These are phyloP conservation scores for Aphelocoma californica DNA, from an alignment of 2,797 vertebrate species.

Conservation along the genomic window DNA sequence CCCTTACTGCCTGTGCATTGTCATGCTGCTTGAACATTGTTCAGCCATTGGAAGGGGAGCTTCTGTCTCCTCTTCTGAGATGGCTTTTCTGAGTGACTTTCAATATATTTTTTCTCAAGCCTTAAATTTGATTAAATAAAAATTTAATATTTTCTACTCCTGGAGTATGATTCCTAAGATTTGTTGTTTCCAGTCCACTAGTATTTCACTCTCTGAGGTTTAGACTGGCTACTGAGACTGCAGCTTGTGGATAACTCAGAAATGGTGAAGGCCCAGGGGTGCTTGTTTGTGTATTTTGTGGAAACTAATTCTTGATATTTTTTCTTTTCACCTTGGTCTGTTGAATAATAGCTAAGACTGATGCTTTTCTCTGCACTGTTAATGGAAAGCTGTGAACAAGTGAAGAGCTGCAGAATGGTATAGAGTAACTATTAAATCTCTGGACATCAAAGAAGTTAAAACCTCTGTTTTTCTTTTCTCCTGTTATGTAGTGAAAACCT, in stretches of 20 bases:
- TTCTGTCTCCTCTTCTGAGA: neutral
- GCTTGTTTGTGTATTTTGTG: neutral
- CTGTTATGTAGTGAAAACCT: neutral
- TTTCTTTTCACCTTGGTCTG: neutral
- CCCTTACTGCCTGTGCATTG: neutral
- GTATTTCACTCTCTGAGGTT: neutral
- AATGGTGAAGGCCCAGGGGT: neutral
- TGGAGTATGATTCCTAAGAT: neutral
- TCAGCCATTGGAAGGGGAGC: neutral
- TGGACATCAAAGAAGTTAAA: neutral
- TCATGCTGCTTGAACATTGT: neutral
- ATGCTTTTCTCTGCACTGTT: neutral
- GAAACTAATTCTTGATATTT: neutral
- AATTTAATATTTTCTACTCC: constrained; percentile 35
- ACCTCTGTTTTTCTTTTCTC: neutral
- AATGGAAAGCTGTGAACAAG: neutral
- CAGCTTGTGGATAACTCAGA: neutral
- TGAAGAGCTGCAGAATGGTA: neutral
- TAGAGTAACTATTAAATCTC: neutral
- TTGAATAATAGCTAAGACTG: neutral
- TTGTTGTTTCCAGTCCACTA: neutral
- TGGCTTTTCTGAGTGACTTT: constrained; percentile 1
- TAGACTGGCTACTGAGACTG: neutral
- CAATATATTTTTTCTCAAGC: neutral
- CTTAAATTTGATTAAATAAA: constrained; percentile 61